These are phyloP conservation scores for Eucidaris tribuloides DNA, from an alignment of 35 echinoderm and acorn worm genomes.

Conservation along the genomic window DNA sequence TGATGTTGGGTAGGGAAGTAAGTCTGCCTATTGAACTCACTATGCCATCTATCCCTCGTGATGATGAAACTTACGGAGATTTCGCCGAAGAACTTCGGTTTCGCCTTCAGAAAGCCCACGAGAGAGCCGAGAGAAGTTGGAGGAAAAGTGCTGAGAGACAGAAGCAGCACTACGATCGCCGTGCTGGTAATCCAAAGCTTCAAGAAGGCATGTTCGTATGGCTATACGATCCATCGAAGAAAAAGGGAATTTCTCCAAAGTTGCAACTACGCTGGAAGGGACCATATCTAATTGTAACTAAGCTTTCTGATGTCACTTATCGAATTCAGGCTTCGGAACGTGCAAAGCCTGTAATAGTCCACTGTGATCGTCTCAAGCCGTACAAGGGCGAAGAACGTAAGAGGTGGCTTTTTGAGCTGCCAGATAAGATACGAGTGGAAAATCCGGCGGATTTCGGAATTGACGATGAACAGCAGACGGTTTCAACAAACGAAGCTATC, in stretches of 20 bases:
- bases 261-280: constrained; percentile 52
- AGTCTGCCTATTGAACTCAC: constrained; percentile 11
- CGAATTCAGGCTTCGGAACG: background rate
- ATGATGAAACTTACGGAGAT: background rate
- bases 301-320: constrained; percentile 45
- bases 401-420: background rate
- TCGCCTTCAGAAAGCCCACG: background rate
- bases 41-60: background rate
- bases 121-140: background rate
- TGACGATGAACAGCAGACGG: too few relatives aligned
- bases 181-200: background rate
- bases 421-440: too few relatives aligned
- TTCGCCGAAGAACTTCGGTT: background rate
- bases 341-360: constrained; percentile 6
- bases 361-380: constrained; percentile 22
- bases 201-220: constrained; percentile 20
- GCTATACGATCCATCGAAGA: constrained; percentile 18
- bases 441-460: too few relatives aligned
- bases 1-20: constrained; percentile 28
- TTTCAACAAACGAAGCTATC: background rate
- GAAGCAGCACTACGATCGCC: constrained; percentile 32
- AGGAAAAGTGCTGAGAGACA: background rate
- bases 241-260: constrained; percentile 49
- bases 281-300: constrained; percentile 13
- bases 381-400: background rate